phyloP scores from a whole-genome alignment of 2,888 invertebrate species.

The Caenorhabditis sulstoni region DNA sequence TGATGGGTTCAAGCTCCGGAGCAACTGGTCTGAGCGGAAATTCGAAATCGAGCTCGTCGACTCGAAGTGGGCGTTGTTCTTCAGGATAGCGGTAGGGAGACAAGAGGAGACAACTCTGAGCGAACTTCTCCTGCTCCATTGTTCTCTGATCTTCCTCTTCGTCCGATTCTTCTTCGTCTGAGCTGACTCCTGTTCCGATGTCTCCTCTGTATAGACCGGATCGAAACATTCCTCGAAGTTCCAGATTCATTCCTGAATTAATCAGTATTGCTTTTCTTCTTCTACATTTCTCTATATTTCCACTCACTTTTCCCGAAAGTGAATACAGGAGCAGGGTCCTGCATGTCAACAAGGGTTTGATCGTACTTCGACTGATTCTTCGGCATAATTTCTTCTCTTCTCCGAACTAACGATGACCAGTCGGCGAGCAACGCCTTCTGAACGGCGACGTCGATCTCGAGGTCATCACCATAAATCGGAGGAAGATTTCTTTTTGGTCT shows the following conservation, averaged over 20 bases:
- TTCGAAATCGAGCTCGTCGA: too few species aligned
- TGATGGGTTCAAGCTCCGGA: too few species aligned
- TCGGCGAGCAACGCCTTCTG: slow-evolving; percentile 13
- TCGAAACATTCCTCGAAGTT: slow-evolving; percentile 7
- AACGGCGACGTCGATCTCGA: slow-evolving; percentile 27
- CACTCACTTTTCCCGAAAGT: neutral
- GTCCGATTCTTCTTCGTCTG: neutral
- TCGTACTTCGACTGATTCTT: neutral
- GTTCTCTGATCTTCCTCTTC: slow-evolving; percentile 3
- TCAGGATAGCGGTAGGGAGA: neutral
- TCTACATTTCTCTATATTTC: neutral
- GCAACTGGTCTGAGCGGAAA: too few species aligned
- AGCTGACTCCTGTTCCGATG: neutral
- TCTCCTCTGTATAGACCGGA: neutral
- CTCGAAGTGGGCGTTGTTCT: too few species aligned
- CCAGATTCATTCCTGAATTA: neutral
- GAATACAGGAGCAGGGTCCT: slow-evolving; percentile 2
- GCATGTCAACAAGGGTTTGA: neutral
- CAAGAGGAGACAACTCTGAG: neutral
- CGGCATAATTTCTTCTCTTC: neutral
- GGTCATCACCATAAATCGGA: slow-evolving; percentile 9
- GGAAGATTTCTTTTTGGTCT: slow-evolving; percentile 7
- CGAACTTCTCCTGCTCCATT: neutral
- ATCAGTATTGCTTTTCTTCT: neutral
- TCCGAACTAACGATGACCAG: slow-evolving; percentile 20